Evolutionary conservation across 2,797 vertebrate species (phyloP), one percentile per base, ranked within the genome.

Genomic region (Ceryle rudis): DNA sequence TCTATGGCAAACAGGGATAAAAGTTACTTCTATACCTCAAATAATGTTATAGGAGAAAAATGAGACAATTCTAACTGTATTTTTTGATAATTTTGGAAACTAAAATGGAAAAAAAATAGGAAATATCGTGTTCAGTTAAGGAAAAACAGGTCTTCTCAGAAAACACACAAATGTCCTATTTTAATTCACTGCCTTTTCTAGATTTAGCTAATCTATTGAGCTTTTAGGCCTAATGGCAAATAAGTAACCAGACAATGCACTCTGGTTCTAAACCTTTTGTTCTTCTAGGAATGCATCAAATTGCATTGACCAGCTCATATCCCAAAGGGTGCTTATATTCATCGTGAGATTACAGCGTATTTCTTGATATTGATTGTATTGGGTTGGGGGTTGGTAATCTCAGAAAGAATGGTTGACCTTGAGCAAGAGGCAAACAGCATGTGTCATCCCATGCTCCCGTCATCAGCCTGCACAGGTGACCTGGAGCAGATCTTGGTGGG

Each of bases 381-480:
- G 77, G 28, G 62, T 12, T 89, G 82, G 81, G 86, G 65, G 49
- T 25, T 95, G 90, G 52, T 58, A 78, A 74, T 51, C 92, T 92
- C 86, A 21, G 35, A 85, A 94, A 94, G 89, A 95, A 96, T 69
- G 41, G 55, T 23, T 93, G 94, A 86, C 95, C 96, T 96, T 96
- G 94, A 97, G 77, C 25, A 52, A 82, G 74, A 91, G 58, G 44
- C 79, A 86, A 91, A 70, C 8, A 17, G 10, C 3, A 3, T 86
- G 69, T 92, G 54, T 66, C 69, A 82, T 17, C 39, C 49, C 37
- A 15, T 11, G 44, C 55, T 85, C 64, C 77, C 69, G 84, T 58
- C 94, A 83, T 58, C 64, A 49, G 77, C 25, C 31, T n/a, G 33
- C 51, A 51, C 42, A 89, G 84, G 94, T 95, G 95, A 96, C 93